A percentile compares a stretch with the other conserved stretches of the same genome.
These are phyloP conservation scores for Notothenia rossii DNA, from an alignment of 2,113 vertebrate species.

Conservation along the genomic window DNA sequence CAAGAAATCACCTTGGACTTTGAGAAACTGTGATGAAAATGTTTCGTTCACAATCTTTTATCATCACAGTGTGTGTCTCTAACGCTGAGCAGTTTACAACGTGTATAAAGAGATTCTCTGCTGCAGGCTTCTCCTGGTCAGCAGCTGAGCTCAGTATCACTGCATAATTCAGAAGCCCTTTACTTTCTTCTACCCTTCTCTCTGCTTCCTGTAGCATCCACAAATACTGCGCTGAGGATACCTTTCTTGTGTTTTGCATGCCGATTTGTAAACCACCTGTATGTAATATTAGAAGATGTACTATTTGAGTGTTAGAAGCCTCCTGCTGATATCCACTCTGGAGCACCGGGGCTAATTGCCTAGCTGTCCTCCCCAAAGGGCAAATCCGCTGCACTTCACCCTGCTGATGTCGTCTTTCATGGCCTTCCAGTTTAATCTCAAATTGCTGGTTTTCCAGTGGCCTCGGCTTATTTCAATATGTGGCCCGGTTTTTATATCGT, in stretches of 20 bases:
- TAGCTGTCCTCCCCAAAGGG: conserved; percentile 48
- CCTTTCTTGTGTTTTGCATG: conserved; percentile 15
- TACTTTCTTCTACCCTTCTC: neutral
- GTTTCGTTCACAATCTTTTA: too few relatives aligned
- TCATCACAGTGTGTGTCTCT: neutral
- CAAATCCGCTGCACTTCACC: conserved; percentile 7
- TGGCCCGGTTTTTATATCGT: conserved; percentile 7
- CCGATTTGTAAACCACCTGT: conserved; percentile 18
- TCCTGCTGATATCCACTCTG: conserved; percentile 44
- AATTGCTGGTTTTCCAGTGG: neutral
- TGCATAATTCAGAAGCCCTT: conserved; percentile 67
- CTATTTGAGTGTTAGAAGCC: conserved; percentile 15
- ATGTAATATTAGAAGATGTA: neutral
- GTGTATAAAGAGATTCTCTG: neutral
- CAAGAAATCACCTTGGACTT: too few relatives aligned
- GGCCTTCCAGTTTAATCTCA: conserved; percentile 3
- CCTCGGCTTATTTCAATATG: neutral
- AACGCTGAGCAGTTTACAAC: conserved; percentile 13
- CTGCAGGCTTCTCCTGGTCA: conserved; percentile 55
- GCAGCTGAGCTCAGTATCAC: conserved; percentile 42
- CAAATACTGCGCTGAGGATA: neutral
- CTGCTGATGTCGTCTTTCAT: neutral
- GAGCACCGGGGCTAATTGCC: conserved; percentile 47
- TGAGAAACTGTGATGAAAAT: too few relatives aligned
- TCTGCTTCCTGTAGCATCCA: conserved; percentile 8